Base-by-base conservation (phyloP, 2,113 vertebrate genomes). In the Equus quagga region DNA sequence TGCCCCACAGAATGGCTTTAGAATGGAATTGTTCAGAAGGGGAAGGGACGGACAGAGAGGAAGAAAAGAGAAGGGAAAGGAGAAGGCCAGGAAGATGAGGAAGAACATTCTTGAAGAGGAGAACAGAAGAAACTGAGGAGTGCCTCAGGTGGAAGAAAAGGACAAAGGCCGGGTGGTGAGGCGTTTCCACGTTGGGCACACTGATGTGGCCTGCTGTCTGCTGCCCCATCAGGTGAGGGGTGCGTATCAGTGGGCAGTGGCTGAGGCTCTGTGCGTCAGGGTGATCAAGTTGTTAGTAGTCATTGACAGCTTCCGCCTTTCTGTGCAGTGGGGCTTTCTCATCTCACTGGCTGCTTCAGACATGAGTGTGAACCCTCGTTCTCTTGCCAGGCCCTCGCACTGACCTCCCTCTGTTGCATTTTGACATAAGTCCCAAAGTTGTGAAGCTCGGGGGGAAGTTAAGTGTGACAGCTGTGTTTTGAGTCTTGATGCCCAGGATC, bases 171-270 rank as follows among this genome's bases (percentile, higher is more conserved):
- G 0, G 17, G 67, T 3, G 6, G 33, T 26, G 11, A 36, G 51
- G 51, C 9, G 15, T 44, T 85, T 36, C 31, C 23, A 0, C 11
- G 31, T 36, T 19, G 36, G 15, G 8, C 26, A n/a, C 9, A 5
- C 9, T 81, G 44, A n/a, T 8, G 24, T 60, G 33, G 79, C 33
- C 44, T 2, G 64, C 19, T 11, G 14, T 14, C 62, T 18, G 41
- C 58, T 10, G 13, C 14, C 70, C 10, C 31, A 3, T 41, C 36
- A 1, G 67, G 46, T 44, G 46, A 51, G 14, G 5, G 9, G 12
- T 1, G 10, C 6, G 2, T 18, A 4, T 41, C 1, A 54, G 46
- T 24, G 8, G 44, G 2, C 36, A 23, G 15, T 5, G 6, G 44
- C 36, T 64, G 67, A 64, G 18, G 23, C 56, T n/a, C 5, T 28